Conservation (phyloP, 2,797 vertebrate species). For the Pristis pectinata region DNA sequence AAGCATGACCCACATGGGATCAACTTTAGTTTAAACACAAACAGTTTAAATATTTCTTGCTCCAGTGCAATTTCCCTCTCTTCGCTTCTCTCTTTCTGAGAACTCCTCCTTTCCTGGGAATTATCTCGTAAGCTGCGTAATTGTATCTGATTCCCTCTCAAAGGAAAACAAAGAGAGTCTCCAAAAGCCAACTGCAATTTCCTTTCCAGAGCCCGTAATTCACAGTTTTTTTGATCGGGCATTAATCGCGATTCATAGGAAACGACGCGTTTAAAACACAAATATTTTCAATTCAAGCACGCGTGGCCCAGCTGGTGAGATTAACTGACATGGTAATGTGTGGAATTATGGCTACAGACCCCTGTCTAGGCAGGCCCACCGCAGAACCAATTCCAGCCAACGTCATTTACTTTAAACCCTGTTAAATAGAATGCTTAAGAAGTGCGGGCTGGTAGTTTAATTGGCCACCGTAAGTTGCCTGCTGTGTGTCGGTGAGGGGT, state of each 20-base stretch:
- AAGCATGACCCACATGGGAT: slow-evolving; percentile 30
- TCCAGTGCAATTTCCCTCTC: neutral
- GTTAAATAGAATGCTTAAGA: neutral
- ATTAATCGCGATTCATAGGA: slow-evolving; percentile 8
- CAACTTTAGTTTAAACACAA: slow-evolving; percentile 28
- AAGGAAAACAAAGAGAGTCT: slow-evolving; percentile 22
- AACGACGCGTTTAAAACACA: slow-evolving; percentile 26
- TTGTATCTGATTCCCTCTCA: slow-evolving; percentile 13
- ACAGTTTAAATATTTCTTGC: slow-evolving; percentile 34
- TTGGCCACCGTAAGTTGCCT: no score
- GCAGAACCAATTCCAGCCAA: neutral
- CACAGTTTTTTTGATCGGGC: neutral
- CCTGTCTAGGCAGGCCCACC: neutral
- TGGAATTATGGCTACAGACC: neutral
- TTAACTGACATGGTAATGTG: neutral
- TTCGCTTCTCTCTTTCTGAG: neutral
- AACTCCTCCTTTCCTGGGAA: neutral
- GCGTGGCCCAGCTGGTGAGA: neutral
- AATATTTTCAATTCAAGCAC: slow-evolving; percentile 34
- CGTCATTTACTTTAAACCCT: neutral
- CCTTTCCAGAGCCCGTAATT: slow-evolving; percentile 1
- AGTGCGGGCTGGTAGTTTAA: no score
- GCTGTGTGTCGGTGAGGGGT: no score
- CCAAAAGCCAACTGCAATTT: slow-evolving; percentile 27
- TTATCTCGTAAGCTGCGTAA: slow-evolving; percentile 6